phyloP scores from a whole-genome alignment of 2,113 vertebrate species.

The Myodes glareolus region DNA sequence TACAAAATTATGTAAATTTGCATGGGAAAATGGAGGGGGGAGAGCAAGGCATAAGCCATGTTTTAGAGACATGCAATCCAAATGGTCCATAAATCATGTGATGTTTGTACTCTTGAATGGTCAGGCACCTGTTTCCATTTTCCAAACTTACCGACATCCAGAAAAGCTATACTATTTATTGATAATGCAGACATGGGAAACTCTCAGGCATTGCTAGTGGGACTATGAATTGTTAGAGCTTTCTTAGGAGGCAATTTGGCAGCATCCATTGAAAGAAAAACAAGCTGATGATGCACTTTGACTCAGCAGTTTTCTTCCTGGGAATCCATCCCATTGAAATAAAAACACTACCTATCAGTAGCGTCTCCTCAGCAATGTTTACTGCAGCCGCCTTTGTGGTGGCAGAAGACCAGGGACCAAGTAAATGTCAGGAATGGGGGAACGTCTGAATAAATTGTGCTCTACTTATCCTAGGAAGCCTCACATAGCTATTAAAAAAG shows the following conservation, averaged over 20 bases:
- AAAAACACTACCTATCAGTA: neutral
- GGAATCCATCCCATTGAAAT: slow-evolving; percentile 15
- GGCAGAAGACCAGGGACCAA: slow-evolving; percentile 11
- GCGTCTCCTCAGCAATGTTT: neutral
- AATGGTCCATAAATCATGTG: neutral
- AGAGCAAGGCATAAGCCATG: neutral
- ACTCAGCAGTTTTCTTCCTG: slow-evolving; percentile 33
- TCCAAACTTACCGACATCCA: neutral
- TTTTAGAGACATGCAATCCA: neutral
- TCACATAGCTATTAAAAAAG: slow-evolving; percentile 37
- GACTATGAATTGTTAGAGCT: neutral
- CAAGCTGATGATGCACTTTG: slow-evolving; percentile 32
- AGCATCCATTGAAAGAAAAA: slow-evolving; percentile 50
- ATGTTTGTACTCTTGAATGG: neutral
- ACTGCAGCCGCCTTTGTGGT: neutral
- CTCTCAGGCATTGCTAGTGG: neutral
- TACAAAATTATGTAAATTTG: neutral
- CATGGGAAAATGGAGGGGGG: neutral
- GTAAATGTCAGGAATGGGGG: neutral
- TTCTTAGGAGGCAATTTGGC: slow-evolving; percentile 39
- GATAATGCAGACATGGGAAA: neutral
- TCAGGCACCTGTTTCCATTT: neutral
- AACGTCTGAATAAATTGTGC: neutral
- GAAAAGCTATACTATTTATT: neutral
- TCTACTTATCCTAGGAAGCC: neutral